Base-by-base conservation (phyloP, 2,888 invertebrate species). In the Lepidochrysops patricia region DNA sequence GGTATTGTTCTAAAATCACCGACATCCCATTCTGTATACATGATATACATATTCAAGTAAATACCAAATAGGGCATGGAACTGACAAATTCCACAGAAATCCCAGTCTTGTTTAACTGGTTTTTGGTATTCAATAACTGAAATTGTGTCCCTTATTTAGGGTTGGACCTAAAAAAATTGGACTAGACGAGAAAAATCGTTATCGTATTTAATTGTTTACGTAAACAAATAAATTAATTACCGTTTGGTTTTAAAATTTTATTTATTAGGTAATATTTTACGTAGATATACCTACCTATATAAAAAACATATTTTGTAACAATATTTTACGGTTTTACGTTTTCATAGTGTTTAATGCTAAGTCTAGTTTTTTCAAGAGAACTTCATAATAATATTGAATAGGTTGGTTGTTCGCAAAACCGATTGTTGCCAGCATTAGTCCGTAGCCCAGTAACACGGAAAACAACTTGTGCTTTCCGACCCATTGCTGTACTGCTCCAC, bases 401-500 rank as follows among this genome's bases (percentile, higher is more conserved):
- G 91, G 90, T 69, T 91, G 91, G 70, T 92, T 93, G 67, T 93
- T 92, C 9, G 91, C 90, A 60, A 93, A 82, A 26, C 93, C 93
- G 66, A 93, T 91, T 7, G 92, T 91, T 15, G 91, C 90, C 61
- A 93, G 76, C 75, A 93, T 84, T 63, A 93, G 74, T 60, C 92
- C 89, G 67, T 93, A 93, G 23, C 92, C 91, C 57, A 92, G 83
- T 57, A 94, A 79, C 64, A 93, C 91, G 0, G 93, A 90, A 62
- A 91, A 76, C 63, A 92, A 82, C 72, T 92, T 93, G 75, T 93
- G 90, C 64, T 84, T 84, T 49, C 87, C 82, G 19, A 93, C 72
- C 93, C 94, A 94, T 57, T 84, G 83, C 25, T 85, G 77, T 56
- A 89, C 62, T 63, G 84, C 82, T 63, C 84, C 86, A 71, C 68